phyloP scores from a whole-genome alignment of 1,140 invertebrate species.

The Babylonia areolata region DNA sequence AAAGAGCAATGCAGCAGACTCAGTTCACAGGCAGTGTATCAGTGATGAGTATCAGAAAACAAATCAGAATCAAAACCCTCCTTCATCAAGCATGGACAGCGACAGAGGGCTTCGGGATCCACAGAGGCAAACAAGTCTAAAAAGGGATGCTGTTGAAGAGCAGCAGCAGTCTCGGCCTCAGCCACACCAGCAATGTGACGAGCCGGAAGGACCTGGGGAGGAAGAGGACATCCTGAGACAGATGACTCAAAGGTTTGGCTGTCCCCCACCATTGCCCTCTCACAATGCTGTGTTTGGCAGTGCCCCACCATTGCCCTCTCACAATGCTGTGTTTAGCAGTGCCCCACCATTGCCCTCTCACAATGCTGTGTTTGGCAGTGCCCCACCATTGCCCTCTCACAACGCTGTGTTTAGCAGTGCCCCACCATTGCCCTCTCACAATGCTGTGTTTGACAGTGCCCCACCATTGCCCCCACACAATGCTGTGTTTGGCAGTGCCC shows the following conservation, averaged over 20 bases:
- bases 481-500: too few relatives aligned
- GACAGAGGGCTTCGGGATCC: neutral
- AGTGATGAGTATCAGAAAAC: too few relatives aligned
- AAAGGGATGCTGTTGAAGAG: neutral
- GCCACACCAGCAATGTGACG: neutral
- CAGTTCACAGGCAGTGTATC: too few relatives aligned
- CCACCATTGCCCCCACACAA: slow-evolving; percentile 54
- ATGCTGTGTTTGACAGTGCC: neutral
- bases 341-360: slow-evolving; percentile 55
- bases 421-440: slow-evolving; percentile 55
- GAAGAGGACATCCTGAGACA: slow-evolving; percentile 54
- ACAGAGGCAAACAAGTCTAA: neutral
- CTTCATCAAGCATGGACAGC: too few relatives aligned
- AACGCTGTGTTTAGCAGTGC: neutral
- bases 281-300: too few relatives aligned
- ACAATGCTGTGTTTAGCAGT: neutral
- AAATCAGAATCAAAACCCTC: too few relatives aligned
- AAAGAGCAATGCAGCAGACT: too few relatives aligned
- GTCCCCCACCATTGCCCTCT: too few relatives aligned
- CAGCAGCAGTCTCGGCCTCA: neutral
- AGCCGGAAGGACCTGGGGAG: slow-evolving; percentile 37
- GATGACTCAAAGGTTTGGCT: slow-evolving; percentile 61
- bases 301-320: slow-evolving; percentile 55
- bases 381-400: too few relatives aligned
- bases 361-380: too few relatives aligned